Evolutionary conservation across 2,888 invertebrate species (phyloP).

Genomic region (Sialis lutaria): DNA sequence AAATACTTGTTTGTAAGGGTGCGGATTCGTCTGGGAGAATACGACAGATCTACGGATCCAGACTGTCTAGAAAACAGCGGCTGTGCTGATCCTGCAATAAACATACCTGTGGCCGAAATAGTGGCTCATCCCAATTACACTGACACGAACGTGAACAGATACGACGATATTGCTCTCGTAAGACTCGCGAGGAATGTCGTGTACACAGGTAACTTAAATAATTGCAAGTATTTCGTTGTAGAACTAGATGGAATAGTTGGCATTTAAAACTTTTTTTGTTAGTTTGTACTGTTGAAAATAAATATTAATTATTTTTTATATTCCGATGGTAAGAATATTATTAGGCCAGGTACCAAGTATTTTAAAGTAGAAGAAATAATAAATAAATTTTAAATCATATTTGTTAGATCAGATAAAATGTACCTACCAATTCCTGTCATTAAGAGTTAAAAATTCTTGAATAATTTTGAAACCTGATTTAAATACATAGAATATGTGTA

Average conservation of each 20-base stretch:
- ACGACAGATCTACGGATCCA: background rate
- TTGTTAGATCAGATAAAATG: too few species aligned
- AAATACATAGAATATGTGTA: background rate
- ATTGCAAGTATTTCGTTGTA: too few species aligned
- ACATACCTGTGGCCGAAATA: background rate
- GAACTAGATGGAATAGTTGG: too few species aligned
- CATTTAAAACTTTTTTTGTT: too few species aligned
- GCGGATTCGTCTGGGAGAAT: slow-evolving; percentile 2
- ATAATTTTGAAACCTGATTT: background rate
- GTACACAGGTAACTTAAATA: background rate
- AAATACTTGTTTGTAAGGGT: background rate
- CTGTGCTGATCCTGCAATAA: background rate
- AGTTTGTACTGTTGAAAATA: too few species aligned
- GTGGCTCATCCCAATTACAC: background rate
- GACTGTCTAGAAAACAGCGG: background rate
- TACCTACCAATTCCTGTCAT: background rate
- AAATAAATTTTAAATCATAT: too few species aligned
- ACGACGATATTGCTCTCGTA: slow-evolving; percentile 3
- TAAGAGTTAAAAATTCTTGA: background rate
- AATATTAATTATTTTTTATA: too few species aligned
- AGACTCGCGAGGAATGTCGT: background rate
- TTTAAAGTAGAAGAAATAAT: too few species aligned
- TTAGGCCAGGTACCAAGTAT: too few species aligned
- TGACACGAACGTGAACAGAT: background rate
- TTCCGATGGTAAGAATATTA: too few species aligned